Base-by-base conservation (phyloP, 2,888 invertebrate genomes). In the Ectemnius continuus region DNA sequence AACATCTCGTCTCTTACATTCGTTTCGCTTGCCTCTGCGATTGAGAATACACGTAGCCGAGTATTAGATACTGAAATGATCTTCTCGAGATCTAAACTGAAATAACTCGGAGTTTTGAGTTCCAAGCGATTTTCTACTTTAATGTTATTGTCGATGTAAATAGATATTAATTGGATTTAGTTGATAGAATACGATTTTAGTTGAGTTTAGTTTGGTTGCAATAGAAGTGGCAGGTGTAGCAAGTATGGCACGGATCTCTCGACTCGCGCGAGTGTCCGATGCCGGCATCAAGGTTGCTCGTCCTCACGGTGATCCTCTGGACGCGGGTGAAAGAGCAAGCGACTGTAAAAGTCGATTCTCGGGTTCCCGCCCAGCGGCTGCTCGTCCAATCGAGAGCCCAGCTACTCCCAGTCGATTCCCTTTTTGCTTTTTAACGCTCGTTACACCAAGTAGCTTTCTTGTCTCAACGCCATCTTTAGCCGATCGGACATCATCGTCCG, bases 381-480 rank as follows among this genome's bases (percentile, higher is more conserved):
- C 72, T 73, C 79, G 80, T 75, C 88, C 88, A 88, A 88, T 88
- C 82, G 75, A 75, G 80, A 73, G 80, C 73, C 61, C 76, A 81
- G 82, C 81, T 77, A 66, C 77, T 78, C 77, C 75, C 69, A 79
- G 78, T 70, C 70, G 78, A 79, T 79, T 79, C 71, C 76, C 75
- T 78, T 80, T 79, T 80, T 78, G 72, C 75, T 84, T 74, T 83
- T 86, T 84, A 85, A 84, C 85, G 76, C 79, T 85, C 86, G 85
- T 86, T 85, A 85, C 82, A 83, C 78, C 81, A 69, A 80, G 82
- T 78, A 85, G 86, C 86, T 86, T 88, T 88, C 88, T 88, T 86
- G 88, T 84, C 84, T 84, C 87, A 85, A 87, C 89, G 89, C 89
- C 89, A 89, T 88, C 88, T 88, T 36, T 88, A 87, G 87, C 73